Base-by-base conservation (phyloP, 2,797 vertebrate genomes). In the Rhabdophis nuchalis region DNA sequence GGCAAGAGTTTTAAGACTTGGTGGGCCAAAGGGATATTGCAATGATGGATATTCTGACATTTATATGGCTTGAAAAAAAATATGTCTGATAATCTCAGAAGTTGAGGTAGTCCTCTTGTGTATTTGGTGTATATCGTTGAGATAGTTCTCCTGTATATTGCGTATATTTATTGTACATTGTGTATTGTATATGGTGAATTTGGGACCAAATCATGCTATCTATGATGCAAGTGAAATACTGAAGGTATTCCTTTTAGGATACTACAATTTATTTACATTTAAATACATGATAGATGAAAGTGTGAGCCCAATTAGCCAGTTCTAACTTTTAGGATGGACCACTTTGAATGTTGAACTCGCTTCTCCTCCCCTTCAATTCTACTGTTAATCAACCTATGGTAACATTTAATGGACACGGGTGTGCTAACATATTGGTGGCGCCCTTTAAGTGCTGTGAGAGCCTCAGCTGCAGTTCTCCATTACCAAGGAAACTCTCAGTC, bases 401-500 rank as follows among this genome's bases (percentile, higher is more conserved):
- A 90, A 92, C 60, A 54, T 50, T 88, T 0, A 94, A 36, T 95
- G 57, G n/a, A 85, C 88, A 89, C 1, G 85, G 88, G 18, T 94
- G 92, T 90, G 68, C 41, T 41, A 89, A 88, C 64, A 89, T 90
- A 92, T 89, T 11, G 27, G 61, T 58, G 57, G n/a, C 13, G 93
- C 68, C 61, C 86, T 90, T 53, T 93, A 46, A 82, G 57, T 23
- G 90, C 36, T 60, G 90, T 20, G 13, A 36, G 32, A 36, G 6
- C 72, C 85, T 58, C 32, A 52, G 32, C 88, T 93, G 77, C 4
- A 5, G 2, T 53, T 60, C 53, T 89, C 32, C 0, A 54, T 93
- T 87, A 86, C 25, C 87, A 95, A 86, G 77, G 91, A 89, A 92
- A 87, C 20, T 89, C 92, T 94, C 52, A 92, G 82, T 4, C 32